These are phyloP conservation scores for Acanthurus leucopareius DNA, from an alignment of 2,797 vertebrate species.

Conservation along the genomic window DNA sequence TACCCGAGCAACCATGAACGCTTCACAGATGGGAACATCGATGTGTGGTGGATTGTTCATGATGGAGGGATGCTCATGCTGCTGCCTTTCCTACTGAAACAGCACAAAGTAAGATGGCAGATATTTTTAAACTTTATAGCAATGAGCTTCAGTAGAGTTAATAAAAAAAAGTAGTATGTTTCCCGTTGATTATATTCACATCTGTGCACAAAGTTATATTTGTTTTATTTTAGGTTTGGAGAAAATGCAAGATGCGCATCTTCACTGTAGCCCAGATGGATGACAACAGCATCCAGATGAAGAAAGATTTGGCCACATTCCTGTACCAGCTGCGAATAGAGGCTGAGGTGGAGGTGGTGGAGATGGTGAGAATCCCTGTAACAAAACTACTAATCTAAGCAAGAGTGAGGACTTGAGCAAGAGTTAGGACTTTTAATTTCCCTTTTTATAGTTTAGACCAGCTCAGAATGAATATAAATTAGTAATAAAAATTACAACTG, in stretches of 20 bases:
- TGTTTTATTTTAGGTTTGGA: slow-evolving; percentile 90
- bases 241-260: slow-evolving; percentile 97
- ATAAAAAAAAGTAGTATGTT: neutral
- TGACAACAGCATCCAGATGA: slow-evolving; percentile 99
- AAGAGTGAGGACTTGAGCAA: neutral
- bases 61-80: slow-evolving; percentile 99
- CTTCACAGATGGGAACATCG: slow-evolving; percentile 96
- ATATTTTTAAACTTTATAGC: neutral
- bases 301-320: slow-evolving; percentile 96
- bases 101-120: slow-evolving; percentile 91
- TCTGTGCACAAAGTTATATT: too few relatives aligned
- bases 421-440: neutral
- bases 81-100: slow-evolving; percentile 96
- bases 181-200: neutral
- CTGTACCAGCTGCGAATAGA: slow-evolving; percentile 97
- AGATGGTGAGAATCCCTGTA: slow-evolving; percentile 89
- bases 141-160: neutral
- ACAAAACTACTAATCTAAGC: neutral
- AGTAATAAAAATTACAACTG: neutral
- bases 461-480: neutral
- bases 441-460: neutral
- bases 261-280: slow-evolving; percentile 99
- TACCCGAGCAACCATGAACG: slow-evolving; percentile 98
- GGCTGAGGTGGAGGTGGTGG: slow-evolving; percentile 98
- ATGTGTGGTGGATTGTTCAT: slow-evolving; percentile 99